Conservation (phyloP, 2,797 vertebrate species). For the Oryzias sinensis region DNA sequence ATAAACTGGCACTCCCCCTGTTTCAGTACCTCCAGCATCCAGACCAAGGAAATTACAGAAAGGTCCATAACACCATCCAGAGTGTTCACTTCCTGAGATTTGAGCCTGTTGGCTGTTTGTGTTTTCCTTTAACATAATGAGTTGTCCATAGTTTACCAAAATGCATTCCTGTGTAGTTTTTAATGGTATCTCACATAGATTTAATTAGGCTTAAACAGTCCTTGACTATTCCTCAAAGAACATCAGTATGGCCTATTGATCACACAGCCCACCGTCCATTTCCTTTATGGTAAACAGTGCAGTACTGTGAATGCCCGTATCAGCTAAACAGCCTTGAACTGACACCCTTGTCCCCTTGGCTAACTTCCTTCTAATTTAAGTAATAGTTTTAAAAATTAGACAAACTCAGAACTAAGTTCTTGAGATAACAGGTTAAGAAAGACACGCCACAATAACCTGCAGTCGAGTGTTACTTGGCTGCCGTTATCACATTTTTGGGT, state of each 20-base stretch:
- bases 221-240: constrained; percentile 22
- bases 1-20: constrained; percentile 70
- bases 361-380: constrained; percentile 17
- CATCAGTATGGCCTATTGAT: constrained; percentile 52
- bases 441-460: too few relatives aligned
- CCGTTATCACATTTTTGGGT: constrained; percentile 16
- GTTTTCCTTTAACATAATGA: constrained; percentile 12
- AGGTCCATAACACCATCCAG: neutral
- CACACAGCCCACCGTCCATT: constrained; percentile 29
- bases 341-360: constrained; percentile 6
- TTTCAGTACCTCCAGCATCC: constrained; percentile 41
- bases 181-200: constrained; percentile 29
- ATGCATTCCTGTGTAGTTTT: constrained; percentile 10
- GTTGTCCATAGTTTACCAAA: constrained; percentile 28
- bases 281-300: constrained; percentile 29
- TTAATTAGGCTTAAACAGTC: constrained; percentile 22
- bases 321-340: constrained; percentile 13
- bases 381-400: neutral
- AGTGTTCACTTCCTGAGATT: neutral
- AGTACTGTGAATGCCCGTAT: constrained; percentile 14
- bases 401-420: neutral
- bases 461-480: constrained; percentile 30
- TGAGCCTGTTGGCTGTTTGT: neutral
- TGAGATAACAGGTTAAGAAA: too few relatives aligned
- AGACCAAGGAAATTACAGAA: constrained; percentile 7